phyloP scores from a whole-genome alignment of 2,113 vertebrate species.

The Synchiropus splendidus region DNA sequence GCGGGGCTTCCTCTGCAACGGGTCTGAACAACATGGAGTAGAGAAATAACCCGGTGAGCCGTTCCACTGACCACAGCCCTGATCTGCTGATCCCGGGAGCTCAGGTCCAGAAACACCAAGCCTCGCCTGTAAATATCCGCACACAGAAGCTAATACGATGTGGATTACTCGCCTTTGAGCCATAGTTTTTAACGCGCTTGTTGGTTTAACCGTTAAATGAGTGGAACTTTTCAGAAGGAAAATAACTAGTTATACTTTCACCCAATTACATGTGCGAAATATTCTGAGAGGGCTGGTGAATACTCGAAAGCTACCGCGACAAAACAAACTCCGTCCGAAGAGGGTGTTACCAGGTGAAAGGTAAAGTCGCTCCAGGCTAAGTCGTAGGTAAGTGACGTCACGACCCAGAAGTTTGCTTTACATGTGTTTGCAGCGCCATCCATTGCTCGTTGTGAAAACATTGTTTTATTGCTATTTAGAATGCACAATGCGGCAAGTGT shows the following conservation, averaged over 20 bases:
- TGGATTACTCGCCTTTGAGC: neutral
- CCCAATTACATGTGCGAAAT: too few species aligned
- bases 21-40: conserved; percentile 56
- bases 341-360: conserved; percentile 44
- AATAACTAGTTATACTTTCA: neutral
- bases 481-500: conserved; percentile 67
- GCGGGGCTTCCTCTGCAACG: conserved; percentile 27
- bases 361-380: conserved; percentile 27
- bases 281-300: too few species aligned
- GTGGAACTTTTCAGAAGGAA: too few species aligned
- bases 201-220: too few species aligned
- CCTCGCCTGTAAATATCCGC: neutral
- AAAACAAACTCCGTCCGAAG: neutral
- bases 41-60: conserved; percentile 29
- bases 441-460: neutral
- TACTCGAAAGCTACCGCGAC: too few species aligned
- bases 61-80: neutral
- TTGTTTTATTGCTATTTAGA: too few species aligned
- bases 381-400: conserved; percentile 40
- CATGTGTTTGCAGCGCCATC: neutral
- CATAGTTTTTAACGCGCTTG: neutral
- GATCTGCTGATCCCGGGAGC: neutral
- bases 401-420: neutral
- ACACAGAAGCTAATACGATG: neutral
- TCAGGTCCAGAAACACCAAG: neutral